Evolutionary conservation across 1,140 invertebrate species (phyloP), one percentile per base, ranked within the genome.

Genomic region (Drosophila trapezifrons): DNA sequence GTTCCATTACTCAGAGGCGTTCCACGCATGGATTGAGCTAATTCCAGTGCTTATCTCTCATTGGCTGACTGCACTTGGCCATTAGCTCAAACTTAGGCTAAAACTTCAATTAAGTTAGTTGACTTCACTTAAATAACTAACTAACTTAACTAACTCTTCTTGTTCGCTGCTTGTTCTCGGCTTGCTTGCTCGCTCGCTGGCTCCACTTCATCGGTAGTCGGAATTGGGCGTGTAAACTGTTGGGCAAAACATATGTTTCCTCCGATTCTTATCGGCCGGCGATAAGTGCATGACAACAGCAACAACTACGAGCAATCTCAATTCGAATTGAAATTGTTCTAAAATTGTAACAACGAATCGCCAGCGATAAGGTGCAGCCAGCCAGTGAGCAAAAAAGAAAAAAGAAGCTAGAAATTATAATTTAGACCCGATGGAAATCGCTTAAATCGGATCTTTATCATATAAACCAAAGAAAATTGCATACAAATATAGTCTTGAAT

Each of bases 241-340:
- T 71, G 66, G 35, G 37, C 25, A 64, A 65, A 76, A 76, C 72
- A 76, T 76, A 76, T 76, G 72, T 76, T 76, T 40, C 25, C n/a
- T 37, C 22, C 46, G 71, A 56, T 76, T 46, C 74, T 77, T 77
- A 77, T 76, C 74, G 51, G 52, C 3, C 35, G 42, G 69, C 66
- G 69, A 71, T 71, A 71, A 71, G 65, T 66, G 65, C 27, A 40
- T n/a, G 25, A 49, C 32, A 37, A 73, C 29, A 47, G 15, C 29
- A 54, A 37, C n/a, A 52, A 58, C 25, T 8, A 25, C 27, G n/a
- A 20, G 22, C 43, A 65, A 38, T 63, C 57, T 63, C 66, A 55
- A 52, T 40, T 55, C 47, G 10, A 69, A 77, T 70, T 77, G 56
- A 76, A 60, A 77, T 70, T 77, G 74, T 69, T 69, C 73, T 56